A percentile compares a stretch with the other conserved stretches of the same genome.
Conservation (phyloP, 64 coral and sea anemone genomes). For the Pocillopora damicornis region DNA sequence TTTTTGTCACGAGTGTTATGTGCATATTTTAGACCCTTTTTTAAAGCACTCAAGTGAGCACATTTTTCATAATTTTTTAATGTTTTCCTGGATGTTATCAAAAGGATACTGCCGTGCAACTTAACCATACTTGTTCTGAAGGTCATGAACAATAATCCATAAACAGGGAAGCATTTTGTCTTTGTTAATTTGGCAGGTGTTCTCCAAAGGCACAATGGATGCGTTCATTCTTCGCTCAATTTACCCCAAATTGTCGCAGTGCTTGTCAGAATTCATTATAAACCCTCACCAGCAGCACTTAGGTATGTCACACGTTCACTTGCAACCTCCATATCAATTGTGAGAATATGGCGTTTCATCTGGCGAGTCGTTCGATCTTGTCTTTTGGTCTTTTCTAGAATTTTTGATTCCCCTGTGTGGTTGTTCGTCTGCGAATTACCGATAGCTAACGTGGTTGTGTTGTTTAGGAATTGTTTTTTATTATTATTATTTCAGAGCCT, state of each 20-base stretch:
- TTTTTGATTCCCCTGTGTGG: too few relatives aligned
- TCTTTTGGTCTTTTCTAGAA: too few relatives aligned
- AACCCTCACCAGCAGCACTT: constrained; percentile 99
- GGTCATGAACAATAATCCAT: neutral
- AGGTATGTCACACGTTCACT: constrained; percentile 43
- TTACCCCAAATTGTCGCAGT: constrained; percentile 91
- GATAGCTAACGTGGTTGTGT: neutral
- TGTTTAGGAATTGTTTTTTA: too few relatives aligned
- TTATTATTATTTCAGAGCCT: constrained; percentile 55
- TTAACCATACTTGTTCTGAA: too few relatives aligned
- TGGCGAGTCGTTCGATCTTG: too few relatives aligned
- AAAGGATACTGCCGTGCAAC: too few relatives aligned
- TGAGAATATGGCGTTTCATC: neutral
- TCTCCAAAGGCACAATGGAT: constrained; percentile 95
- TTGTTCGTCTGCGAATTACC: too few relatives aligned
- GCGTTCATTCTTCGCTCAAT: constrained; percentile 94
- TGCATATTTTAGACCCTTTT: too few relatives aligned
- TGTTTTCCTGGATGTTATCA: too few relatives aligned
- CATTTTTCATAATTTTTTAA: too few relatives aligned
- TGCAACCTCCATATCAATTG: neutral
- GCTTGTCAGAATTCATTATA: constrained; percentile 93
- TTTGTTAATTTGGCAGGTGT: constrained; percentile 57
- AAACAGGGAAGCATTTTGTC: neutral
- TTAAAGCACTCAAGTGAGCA: too few relatives aligned
- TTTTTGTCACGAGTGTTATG: too few relatives aligned